Evolutionary conservation across 2,888 invertebrate genomes (phyloP).

Genomic region (Helobdella robusta): DNA sequence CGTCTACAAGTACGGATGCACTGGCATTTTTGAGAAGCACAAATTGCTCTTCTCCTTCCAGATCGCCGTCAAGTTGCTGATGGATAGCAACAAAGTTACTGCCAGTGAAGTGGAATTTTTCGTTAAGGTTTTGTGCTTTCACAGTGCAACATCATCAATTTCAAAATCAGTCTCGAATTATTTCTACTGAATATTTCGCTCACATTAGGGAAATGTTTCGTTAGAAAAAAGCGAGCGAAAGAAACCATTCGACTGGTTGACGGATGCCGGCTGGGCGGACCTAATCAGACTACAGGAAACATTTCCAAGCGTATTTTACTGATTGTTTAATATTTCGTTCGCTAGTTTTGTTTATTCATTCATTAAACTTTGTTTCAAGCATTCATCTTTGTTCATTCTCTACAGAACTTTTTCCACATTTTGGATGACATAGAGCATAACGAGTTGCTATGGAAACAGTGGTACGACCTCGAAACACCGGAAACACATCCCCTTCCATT

Average conservation of each 20-base stretch:
- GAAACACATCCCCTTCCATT: slow-evolving; percentile 65
- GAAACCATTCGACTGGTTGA: slow-evolving; percentile 66
- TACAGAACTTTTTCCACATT: too few relatives aligned
- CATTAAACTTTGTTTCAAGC: too few relatives aligned
- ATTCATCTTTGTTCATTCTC: too few relatives aligned
- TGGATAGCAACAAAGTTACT: slow-evolving; percentile 58
- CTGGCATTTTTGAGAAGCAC: slow-evolving; percentile 81
- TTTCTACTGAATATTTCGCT: too few relatives aligned
- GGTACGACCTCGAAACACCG: slow-evolving; percentile 75
- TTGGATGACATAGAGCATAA: slow-evolving; percentile 58
- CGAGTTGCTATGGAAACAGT: slow-evolving; percentile 59
- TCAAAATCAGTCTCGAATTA: too few relatives aligned
- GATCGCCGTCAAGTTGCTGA: slow-evolving; percentile 73
- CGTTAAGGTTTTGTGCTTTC: slow-evolving; percentile 60
- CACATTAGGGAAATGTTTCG: slow-evolving; percentile 56
- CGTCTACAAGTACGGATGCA: slow-evolving; percentile 82
- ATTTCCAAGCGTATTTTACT: slow-evolving; percentile 62
- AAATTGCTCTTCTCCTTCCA: slow-evolving; percentile 82
- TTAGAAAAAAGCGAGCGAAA: slow-evolving; percentile 63
- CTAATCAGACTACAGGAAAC: slow-evolving; percentile 63
- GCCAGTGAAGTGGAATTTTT: slow-evolving; percentile 77
- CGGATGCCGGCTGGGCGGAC: slow-evolving; percentile 72
- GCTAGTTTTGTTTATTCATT: too few relatives aligned
- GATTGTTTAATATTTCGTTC: too few relatives aligned
- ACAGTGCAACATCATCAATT: neutral